Base-by-base conservation (phyloP, 2,113 vertebrate genomes). In the Dissostichus mawsoni region DNA sequence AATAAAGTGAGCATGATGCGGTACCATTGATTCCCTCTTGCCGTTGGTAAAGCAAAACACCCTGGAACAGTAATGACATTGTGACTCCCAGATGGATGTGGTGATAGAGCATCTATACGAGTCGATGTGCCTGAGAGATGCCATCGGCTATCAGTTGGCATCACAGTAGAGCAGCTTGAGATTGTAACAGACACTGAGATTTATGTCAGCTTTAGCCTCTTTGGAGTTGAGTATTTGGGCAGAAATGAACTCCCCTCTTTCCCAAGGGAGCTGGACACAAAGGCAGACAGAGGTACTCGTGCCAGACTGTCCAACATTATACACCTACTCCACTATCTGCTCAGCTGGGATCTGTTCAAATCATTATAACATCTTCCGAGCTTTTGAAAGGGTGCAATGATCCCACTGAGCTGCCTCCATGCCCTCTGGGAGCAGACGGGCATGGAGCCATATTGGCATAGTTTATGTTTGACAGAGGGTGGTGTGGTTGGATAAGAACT, bases 131-230 rank as follows among this genome's bases (percentile, higher is more conserved):
- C 70, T 65, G 58, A 76, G 74, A 81, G 65, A 69, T 78, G 44
- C 50, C 76, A 78, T 73, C 53, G 20, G 76, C 72, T 85, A 61
- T 69, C 63, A 33, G 73, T 81, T 88, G 76, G 80, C 83, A 78
- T 62, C 59, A 45, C 18, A 69, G 74, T 57, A 72, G 36, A 87
- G 80, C 82, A 86, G 77, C 76, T 76, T 84, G 76, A 69, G 45
- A 68, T 66, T 85, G 70, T 81, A 85, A 87, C 62, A 89, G 80
- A 89, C 81, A 76, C 74, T 33, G 20, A 75, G 79, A 89, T 89
- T 74, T 71, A 55, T 91, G 80, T 90, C 80, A 81, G 82, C 84
- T 59, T 81, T 50, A 67, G 63, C 69, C 76, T 81, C 78, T 85
- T 86, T 53, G 78, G 68, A 80, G 64, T 64, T 76, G 63, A 85